Evolutionary conservation across 2,888 invertebrate species (phyloP), one percentile per base, ranked within the genome.

Genomic region (Philereme vetulata): DNA sequence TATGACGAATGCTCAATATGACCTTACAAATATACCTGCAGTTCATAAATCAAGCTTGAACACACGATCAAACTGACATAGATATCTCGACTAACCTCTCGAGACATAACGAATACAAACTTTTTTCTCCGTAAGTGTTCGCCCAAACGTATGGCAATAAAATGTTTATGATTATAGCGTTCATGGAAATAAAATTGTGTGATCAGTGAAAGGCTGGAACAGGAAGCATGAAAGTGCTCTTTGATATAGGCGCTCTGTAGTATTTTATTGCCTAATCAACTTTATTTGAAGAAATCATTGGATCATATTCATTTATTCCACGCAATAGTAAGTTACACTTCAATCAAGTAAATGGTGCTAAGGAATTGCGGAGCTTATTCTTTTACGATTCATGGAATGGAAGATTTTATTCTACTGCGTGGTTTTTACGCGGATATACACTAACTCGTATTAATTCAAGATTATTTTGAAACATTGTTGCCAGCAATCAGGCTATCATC

Each of bases 111-210:
- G 75, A 80, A 81, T 55, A 62, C 58, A 66, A 55, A 58, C 59
- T 68, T 68, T 66, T 67, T 68, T 65, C 60, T 60, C 54, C 52
- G 65, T 64, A 86, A 87, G 87, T 87, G 88, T 88, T 85, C 80
- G 82, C 80, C 77, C 77, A 75, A 79, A 86, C 82, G 86, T 86
- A 86, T 81, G 81, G 86, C 78, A 84, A 87, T 90, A 90, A 90
- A 90, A 90, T 83, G 75, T 89, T 90, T 90, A 89, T 87, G 88
- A 87, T 86, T 85, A 88, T 88, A 78, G 84, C 86, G 78, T 85
- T 85, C 86, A 82, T 85, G 84, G 82, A 86, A 85, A 88, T 88
- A 88, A 88, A 90, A 88, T 78, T 82, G 82, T 84, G 79, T 80
- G 81, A 85, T 84, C 84, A 78, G 81, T 82, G 81, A 77, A 81